A percentile compares a stretch with the other conserved stretches of the same genome.
Conservation (phyloP, 35 echinoderm and acorn worm genomes). For the Acanthaster planci region DNA sequence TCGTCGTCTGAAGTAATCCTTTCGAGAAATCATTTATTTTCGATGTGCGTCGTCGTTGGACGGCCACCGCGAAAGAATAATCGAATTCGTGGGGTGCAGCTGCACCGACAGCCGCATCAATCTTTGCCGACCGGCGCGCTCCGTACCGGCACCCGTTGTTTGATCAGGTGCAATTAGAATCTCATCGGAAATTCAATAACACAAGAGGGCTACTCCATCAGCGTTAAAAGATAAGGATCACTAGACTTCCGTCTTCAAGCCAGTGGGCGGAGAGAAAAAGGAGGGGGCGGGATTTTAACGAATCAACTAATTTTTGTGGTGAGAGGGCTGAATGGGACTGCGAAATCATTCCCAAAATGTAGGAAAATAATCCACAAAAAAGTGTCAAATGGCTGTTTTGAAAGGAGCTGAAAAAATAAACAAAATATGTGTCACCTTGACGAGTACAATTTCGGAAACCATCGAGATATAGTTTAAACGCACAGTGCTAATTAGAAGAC, state of each 20-base stretch:
- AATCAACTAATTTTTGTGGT: too few species aligned
- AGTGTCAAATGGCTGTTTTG: too few species aligned
- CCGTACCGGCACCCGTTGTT: neutral
- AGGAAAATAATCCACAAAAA: too few species aligned
- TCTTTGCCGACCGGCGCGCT: neutral
- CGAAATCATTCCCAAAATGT: too few species aligned
- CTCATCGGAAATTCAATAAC: conserved; percentile 27
- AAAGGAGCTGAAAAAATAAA: too few species aligned
- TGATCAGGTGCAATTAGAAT: conserved; percentile 31
- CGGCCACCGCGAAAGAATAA: neutral
- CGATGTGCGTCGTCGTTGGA: neutral
- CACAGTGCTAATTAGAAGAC: too few species aligned
- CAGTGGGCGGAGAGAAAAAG: neutral
- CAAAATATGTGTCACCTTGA: too few species aligned
- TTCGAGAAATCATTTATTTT: neutral
- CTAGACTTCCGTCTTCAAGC: neutral
- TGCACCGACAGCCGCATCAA: conserved; percentile 11
- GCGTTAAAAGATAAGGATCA: conserved; percentile 31
- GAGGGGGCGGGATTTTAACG: neutral
- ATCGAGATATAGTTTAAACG: too few species aligned
- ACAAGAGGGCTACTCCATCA: conserved; percentile 5
- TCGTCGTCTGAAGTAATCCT: neutral
- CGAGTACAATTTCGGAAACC: too few species aligned
- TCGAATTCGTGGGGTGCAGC: conserved; percentile 20
- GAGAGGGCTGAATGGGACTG: too few species aligned